Evolutionary conservation across 2,113 vertebrate species (phyloP).

Genomic region (Datnioides undecimradiatus): DNA sequence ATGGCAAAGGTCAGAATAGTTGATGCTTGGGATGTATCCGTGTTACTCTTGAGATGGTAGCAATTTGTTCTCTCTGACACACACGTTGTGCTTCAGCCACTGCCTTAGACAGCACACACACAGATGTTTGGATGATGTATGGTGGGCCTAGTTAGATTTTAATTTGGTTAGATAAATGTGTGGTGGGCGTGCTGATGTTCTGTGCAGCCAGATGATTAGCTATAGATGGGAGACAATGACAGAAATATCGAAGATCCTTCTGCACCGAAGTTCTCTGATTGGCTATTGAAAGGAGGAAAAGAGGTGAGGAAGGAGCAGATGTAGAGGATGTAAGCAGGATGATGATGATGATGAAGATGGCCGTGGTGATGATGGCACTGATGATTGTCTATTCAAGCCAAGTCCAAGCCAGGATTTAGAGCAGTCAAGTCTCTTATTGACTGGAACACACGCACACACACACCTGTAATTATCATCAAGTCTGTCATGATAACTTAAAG

Average conservation of each 20-base stretch:
- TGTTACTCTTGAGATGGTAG: not conserved
- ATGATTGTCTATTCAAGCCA: slow-evolving; percentile 55
- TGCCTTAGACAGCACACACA: not conserved
- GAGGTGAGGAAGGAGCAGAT: slow-evolving; percentile 35
- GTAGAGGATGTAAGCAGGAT: slow-evolving; percentile 17
- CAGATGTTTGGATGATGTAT: not conserved
- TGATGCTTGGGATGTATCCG: too few relatives aligned
- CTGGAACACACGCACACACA: not conserved
- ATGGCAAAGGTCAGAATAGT: not conserved
- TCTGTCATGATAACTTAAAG: not conserved
- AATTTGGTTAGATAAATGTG: not conserved
- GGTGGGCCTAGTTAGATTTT: not conserved
- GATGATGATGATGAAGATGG: not conserved
- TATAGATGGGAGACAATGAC: not conserved
- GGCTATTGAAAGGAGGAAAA: slow-evolving; percentile 36
- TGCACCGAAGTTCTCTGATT: slow-evolving; percentile 26
- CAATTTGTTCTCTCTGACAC: not conserved
- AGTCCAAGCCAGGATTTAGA: slow-evolving; percentile 12
- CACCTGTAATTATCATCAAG: not conserved
- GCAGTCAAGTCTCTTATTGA: slow-evolving; percentile 20
- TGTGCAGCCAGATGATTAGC: slow-evolving; percentile 8
- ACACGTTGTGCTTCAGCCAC: not conserved
- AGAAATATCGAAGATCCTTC: not conserved
- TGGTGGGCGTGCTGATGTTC: not conserved
- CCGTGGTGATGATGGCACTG: not conserved